Evolutionary conservation across 2,888 invertebrate genomes (phyloP), one percentile per base, ranked within the genome.

Genomic region (Lepidonotus clava): DNA sequence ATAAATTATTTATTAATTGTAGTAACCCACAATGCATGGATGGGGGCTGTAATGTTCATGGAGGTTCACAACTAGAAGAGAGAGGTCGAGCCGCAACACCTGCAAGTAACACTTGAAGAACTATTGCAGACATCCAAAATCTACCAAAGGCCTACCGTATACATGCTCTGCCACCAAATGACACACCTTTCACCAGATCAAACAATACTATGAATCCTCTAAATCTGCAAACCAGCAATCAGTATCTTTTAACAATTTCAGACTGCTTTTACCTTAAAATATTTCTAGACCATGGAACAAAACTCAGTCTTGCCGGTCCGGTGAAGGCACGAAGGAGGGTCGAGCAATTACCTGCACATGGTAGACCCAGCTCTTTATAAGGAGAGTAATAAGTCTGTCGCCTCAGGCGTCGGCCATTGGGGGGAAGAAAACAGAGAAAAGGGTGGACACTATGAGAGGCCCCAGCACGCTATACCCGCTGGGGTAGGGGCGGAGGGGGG

Each of bases 331-430:
- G 61, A 24, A 61, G 61, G 28, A 61, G 61, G 61, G 61, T 61
- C 61, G 61, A 61, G 53, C 61, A 28, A 61, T 61, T 61, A 61
- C 61, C 11, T n/a, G 11, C 61, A 24, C 28, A 32, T 11, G 28
- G 28, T 11, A 2, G 28, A 61, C 61, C 61, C 24, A 61, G 28
- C 61, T 28, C 61, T 61, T 28, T 61, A 61, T 61, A 61, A 61
- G 61, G 21, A 61, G 61, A 61, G 28, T 61, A 61, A 61, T 61
- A 61, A 61, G 61, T 61, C 28, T 11, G 61, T 61, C 61, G 61
- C 61, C 61, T 61, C 61, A 28, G 61, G 61, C 61, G 61, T 28
- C 61, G 24, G 24, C 61, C 61, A 11, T 28, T 61, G 28, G 11
- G 11, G 2, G 28, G 28, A 61, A 32, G 61, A 14, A 11, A 32